Evolutionary conservation across 2,888 invertebrate species (phyloP).

Genomic region (Eucriotettix oculatus): DNA sequence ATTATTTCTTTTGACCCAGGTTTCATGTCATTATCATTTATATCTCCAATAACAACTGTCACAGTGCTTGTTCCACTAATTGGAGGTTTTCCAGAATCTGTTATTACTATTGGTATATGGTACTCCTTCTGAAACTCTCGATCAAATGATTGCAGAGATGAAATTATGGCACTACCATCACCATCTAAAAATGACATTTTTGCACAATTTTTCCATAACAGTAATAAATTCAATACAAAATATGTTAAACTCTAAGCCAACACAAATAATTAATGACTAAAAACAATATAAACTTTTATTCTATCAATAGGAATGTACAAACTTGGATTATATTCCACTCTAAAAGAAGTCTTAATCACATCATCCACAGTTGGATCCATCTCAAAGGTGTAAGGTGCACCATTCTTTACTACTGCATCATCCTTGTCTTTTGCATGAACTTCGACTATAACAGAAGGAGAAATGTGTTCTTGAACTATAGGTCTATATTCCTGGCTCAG

Average conservation of each 20-base stretch:
- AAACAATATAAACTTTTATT: too few species aligned
- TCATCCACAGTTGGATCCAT: slow-evolving; percentile 29
- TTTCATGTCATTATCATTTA: slow-evolving; percentile 39
- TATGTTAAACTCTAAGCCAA: too few species aligned
- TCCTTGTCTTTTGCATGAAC: slow-evolving; percentile 28
- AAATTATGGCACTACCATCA: slow-evolving; percentile 33
- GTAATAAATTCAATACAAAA: too few species aligned
- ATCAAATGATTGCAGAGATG: slow-evolving; percentile 32
- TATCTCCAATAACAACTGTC: slow-evolving; percentile 38
- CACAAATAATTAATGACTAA: too few species aligned
- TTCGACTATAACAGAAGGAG: slow-evolving; percentile 27
- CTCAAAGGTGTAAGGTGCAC: slow-evolving; percentile 33
- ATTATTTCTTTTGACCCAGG: slow-evolving; percentile 38
- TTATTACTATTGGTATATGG: slow-evolving; percentile 38
- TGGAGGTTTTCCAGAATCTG: slow-evolving; percentile 34
- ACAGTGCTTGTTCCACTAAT: slow-evolving; percentile 34
- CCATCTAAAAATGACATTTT: background rate
- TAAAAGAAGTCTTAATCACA: slow-evolving; percentile 30
- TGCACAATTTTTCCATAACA: too few species aligned
- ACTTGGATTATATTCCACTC: slow-evolving; percentile 34
- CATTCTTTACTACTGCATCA: slow-evolving; percentile 28
- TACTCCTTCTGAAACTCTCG: slow-evolving; percentile 35
- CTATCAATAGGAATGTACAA: too few species aligned
- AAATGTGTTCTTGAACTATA: slow-evolving; percentile 31
- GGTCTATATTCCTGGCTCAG: slow-evolving; percentile 27